A percentile compares a stretch with the other conserved stretches of the same genome.
phyloP scores from a whole-genome alignment of 2,113 vertebrate genomes.

The Ivindomyrus marchei region DNA sequence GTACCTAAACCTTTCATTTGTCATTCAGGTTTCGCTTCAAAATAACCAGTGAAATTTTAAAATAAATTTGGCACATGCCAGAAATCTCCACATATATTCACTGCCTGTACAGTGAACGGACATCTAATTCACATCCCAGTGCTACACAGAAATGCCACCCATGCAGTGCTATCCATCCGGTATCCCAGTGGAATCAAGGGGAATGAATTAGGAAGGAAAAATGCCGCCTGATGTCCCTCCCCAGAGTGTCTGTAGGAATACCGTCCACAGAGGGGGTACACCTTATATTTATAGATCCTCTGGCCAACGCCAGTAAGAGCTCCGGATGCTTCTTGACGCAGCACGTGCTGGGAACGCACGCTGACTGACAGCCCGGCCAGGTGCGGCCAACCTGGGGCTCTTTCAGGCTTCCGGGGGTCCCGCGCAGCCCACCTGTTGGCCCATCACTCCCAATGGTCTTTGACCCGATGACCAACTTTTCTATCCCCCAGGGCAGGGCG shows the following conservation, averaged over 20 bases:
- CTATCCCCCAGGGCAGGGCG: slow-evolving; percentile 47
- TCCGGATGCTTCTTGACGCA: neutral
- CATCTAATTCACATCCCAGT: neutral
- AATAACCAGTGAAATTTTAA: neutral
- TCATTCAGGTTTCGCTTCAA: neutral
- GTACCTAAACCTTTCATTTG: neutral
- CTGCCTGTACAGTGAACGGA: neutral
- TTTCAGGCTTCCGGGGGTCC: slow-evolving; percentile 31
- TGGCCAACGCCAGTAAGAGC: slow-evolving; percentile 8
- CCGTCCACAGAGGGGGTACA: neutral
- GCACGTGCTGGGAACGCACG: slow-evolving; percentile 15
- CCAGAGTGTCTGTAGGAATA: neutral
- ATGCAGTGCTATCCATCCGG: neutral
- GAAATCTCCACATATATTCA: neutral
- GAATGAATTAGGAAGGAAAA: neutral
- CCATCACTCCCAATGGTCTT: slow-evolving; percentile 55
- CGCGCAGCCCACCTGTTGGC: slow-evolving; percentile 62
- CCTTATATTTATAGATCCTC: slow-evolving; percentile 1
- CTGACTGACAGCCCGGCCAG: slow-evolving; percentile 64
- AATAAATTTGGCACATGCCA: neutral
- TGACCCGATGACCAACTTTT: slow-evolving; percentile 74
- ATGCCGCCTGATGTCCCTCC: neutral
- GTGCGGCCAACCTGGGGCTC: slow-evolving; percentile 52
- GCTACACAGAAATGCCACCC: neutral
- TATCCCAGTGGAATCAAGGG: neutral